A percentile compares a stretch with the other conserved stretches of the same genome.
phyloP scores from a whole-genome alignment of 2,888 invertebrate species.

The Drosophila subquinaria region DNA sequence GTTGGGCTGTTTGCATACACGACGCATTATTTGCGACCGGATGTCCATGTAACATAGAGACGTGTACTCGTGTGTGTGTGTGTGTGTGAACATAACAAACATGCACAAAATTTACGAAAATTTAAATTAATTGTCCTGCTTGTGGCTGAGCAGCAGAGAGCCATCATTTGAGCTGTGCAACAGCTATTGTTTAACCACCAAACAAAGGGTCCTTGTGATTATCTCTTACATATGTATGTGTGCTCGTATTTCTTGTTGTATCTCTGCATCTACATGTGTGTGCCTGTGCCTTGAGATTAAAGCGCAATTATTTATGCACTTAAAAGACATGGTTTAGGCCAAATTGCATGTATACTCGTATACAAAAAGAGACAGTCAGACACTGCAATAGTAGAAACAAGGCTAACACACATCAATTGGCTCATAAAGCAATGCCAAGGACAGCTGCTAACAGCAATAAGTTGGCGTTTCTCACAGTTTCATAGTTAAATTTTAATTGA shows the following conservation, averaged over 20 bases:
- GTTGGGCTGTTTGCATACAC: conserved; percentile 27
- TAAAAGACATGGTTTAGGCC: conserved; percentile 33
- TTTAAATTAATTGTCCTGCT: conserved; percentile 61
- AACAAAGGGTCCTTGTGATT: conserved; percentile 49
- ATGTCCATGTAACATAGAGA: conserved; percentile 46
- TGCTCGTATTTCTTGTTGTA: neutral
- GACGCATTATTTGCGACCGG: conserved; percentile 52
- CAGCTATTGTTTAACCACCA: conserved; percentile 16
- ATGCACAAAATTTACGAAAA: conserved; percentile 46
- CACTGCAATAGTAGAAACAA: conserved; percentile 3
- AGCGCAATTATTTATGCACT: conserved; percentile 67
- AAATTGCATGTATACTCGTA: conserved; percentile 2
- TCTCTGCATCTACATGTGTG: conserved; percentile 1
- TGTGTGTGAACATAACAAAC: conserved; percentile 14
- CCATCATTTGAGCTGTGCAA: conserved; percentile 6
- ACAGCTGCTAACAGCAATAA: conserved; percentile 25
- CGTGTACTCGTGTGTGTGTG: conserved; percentile 3
- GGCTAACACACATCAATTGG: conserved; percentile 29
- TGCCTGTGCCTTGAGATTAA: conserved; percentile 31
- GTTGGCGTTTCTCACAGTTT: conserved; percentile 12
- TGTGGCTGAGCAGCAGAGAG: conserved; percentile 8
- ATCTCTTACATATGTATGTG: conserved; percentile 21
- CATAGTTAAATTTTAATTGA: conserved; percentile 49
- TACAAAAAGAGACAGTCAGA: neutral
- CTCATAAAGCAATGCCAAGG: conserved; percentile 42